These are phyloP conservation scores for Lasioglossum baleicum DNA, from an alignment of 1,140 invertebrate genomes.

Conservation along the genomic window DNA sequence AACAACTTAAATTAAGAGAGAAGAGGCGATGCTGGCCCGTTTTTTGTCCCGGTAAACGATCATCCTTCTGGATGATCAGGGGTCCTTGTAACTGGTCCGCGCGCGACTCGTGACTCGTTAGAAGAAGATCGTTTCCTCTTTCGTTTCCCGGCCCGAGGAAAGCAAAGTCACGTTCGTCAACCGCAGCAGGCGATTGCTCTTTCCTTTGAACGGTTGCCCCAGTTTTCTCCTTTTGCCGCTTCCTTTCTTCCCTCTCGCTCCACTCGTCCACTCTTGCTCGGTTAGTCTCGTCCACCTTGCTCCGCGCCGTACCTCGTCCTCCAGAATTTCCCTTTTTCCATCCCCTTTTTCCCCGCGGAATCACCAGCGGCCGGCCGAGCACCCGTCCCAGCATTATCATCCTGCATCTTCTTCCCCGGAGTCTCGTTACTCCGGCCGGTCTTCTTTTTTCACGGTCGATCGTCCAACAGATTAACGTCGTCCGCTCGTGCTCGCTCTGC, in stretches of 20 bases:
- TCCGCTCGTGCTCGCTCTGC: not conserved
- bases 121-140: slow-evolving; percentile 53
- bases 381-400: slow-evolving; percentile 27
- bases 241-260: slow-evolving; percentile 13
- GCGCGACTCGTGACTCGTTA: slow-evolving; percentile 55
- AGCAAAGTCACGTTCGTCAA: slow-evolving; percentile 69
- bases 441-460: slow-evolving; percentile 42
- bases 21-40: not conserved
- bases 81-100: slow-evolving; percentile 21
- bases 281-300: not conserved
- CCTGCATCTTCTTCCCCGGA: slow-evolving; percentile 33
- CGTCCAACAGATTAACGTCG: slow-evolving; percentile 3
- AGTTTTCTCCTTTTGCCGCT: slow-evolving; percentile 47
- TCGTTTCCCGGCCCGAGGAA: slow-evolving; percentile 37
- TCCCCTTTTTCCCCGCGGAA: not conserved
- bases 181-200: slow-evolving; percentile 64
- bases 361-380: slow-evolving; percentile 15
- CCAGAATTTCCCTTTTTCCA: not conserved
- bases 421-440: slow-evolving; percentile 37
- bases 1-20: slow-evolving; percentile 37
- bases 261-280: not conserved
- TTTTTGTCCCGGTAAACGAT: slow-evolving; percentile 34
- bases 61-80: slow-evolving; percentile 46
- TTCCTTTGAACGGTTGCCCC: slow-evolving; percentile 63
- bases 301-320: slow-evolving; percentile 5